Evolutionary conservation across 1,140 invertebrate species (phyloP).

Genomic region (Wasmannia auropunctata): DNA sequence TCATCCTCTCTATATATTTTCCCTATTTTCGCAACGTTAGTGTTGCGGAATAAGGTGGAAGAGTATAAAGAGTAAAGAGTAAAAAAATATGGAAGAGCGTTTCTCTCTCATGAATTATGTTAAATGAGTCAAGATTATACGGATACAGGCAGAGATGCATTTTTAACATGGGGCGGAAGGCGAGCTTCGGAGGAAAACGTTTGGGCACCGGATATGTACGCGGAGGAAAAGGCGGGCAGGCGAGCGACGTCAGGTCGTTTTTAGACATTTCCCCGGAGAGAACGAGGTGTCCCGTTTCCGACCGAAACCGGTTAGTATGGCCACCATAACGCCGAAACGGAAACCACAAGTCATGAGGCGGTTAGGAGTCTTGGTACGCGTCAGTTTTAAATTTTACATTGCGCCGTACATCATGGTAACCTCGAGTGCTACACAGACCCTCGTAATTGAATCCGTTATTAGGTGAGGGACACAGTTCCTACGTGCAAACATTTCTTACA

Average conservation of each 20-base stretch:
- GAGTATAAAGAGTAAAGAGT: background rate
- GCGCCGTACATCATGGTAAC: constrained; percentile 51
- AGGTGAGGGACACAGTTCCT: constrained; percentile 47
- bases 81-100: constrained; percentile 5
- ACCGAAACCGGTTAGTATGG: constrained; percentile 58
- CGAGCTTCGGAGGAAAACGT: constrained; percentile 39
- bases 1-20: background rate
- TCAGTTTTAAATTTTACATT: constrained; percentile 64
- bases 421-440: constrained; percentile 36
- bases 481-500: constrained; percentile 24
- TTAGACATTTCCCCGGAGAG: constrained; percentile 64
- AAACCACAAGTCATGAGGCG: constrained; percentile 58
- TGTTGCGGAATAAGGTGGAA: background rate
- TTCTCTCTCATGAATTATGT: constrained; percentile 39
- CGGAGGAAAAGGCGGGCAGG: background rate
- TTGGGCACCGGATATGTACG: constrained; percentile 41
- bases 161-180: constrained; percentile 52
- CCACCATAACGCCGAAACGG: constrained; percentile 55
- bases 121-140: constrained; percentile 62
- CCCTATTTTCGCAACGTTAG: background rate
- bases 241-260: constrained; percentile 48
- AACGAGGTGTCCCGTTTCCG: constrained; percentile 57
- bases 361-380: constrained; percentile 48
- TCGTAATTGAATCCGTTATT: constrained; percentile 66
- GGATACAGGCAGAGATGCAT: constrained; percentile 48